Evolutionary conservation across 2,113 vertebrate genomes (phyloP), one percentile per base, ranked within the genome.

Genomic region (Syrrhaptes paradoxus): DNA sequence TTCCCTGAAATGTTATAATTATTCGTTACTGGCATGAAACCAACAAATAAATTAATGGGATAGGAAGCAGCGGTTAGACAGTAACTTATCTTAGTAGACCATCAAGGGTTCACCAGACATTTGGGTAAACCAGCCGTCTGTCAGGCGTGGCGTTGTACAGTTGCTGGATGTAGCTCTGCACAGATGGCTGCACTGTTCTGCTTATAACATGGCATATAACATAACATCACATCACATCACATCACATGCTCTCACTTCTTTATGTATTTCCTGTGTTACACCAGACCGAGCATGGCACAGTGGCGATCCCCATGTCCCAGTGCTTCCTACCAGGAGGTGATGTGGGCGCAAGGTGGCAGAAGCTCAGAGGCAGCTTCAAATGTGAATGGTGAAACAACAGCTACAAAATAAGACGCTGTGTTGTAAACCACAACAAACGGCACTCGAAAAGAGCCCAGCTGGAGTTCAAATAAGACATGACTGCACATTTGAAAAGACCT

Each of bases 401-500:
- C 67, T 81, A 89, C 59, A 57, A 68, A 92, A 92, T 96, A 87
- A 89, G 66, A 79, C 4, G 3, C 45, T 21, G 43, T 87, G 79
- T 54, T 82, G 72, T 85, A 94, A 85, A 36, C 52, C 17, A 46
- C 31, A 77, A 91, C 84, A 65, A 95, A 92, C 77, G 94, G 68
- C 84, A 57, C 92, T 93, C 87, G 85, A 95, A 95, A 94, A 58
- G 85, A 96, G 81, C 74, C 76, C 92, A 83, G 89, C 89, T 95
- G 81, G 74, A 96, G 89, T 94, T 96, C 95, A 95, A 93, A 67
- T 77, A 92, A 94, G 96, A 91, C 57, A 82, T 88, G 94, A 93
- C 86, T 63, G 45, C 70, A 83, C 85, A 94, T 97, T 97, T 90
- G 65, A 96, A 98, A 97, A 96, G 96, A 87, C 52, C 34, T 92